These are phyloP conservation scores for Penaeus indicus DNA, from an alignment of 1,140 invertebrate genomes.

Conservation along the genomic window DNA sequence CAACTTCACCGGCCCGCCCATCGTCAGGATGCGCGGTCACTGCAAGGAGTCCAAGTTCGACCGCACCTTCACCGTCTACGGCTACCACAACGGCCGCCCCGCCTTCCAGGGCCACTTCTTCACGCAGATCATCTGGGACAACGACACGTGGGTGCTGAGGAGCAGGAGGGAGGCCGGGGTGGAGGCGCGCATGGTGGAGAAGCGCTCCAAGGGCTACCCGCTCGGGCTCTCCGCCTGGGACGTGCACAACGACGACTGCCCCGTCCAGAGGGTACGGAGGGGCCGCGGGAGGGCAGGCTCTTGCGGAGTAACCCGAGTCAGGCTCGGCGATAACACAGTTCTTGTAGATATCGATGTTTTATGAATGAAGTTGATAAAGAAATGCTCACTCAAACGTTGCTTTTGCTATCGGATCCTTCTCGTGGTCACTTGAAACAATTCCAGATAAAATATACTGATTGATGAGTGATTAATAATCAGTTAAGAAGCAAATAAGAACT, in stretches of 20 bases:
- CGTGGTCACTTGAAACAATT: too few species aligned
- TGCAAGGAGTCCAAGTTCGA: slow-evolving; percentile 16
- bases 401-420: too few species aligned
- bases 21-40: background rate
- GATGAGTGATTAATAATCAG: too few species aligned
- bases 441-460: too few species aligned
- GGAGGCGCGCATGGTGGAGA: background rate
- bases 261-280: background rate
- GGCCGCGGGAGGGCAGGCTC: too few species aligned
- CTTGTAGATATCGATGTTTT: too few species aligned
- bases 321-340: too few species aligned
- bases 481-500: too few species aligned
- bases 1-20: slow-evolving; percentile 1
- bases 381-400: too few species aligned
- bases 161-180: background rate
- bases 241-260: background rate
- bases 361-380: too few species aligned
- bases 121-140: slow-evolving; percentile 8
- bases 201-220: background rate
- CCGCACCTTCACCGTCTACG: background rate
- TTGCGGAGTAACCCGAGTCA: too few species aligned
- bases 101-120: slow-evolving; percentile 3
- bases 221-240: background rate
- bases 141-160: slow-evolving; percentile 1
- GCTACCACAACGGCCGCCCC: slow-evolving; percentile 7